Conservation (phyloP, 2,888 invertebrate genomes). For the Tetragonula carbonaria region DNA sequence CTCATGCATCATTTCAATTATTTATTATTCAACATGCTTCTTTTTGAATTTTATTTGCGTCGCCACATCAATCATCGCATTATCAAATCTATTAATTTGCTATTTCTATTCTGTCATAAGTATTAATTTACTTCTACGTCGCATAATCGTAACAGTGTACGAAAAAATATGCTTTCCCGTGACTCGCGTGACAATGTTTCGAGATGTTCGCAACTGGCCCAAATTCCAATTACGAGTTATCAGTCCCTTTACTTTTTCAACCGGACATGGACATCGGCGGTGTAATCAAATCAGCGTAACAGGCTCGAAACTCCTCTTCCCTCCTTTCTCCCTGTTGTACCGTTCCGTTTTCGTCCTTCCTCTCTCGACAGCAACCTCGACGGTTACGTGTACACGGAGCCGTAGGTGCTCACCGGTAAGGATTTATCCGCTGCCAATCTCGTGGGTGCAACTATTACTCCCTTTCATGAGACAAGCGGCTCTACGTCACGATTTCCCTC, state of each 20-base stretch:
- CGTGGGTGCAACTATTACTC: constrained; percentile 69
- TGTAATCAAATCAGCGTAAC: constrained; percentile 14
- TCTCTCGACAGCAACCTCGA: constrained; percentile 47
- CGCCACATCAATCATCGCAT: too few species aligned
- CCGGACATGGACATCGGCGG: background rate
- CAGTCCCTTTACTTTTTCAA: background rate
- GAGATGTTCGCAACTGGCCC: background rate
- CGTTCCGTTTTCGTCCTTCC: constrained; percentile 62
- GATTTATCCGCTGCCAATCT: constrained; percentile 66
- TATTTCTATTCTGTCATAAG: too few species aligned
- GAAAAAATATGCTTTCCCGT: too few species aligned
- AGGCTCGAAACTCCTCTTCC: constrained; percentile 23
- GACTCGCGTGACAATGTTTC: too few species aligned
- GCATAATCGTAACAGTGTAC: too few species aligned
- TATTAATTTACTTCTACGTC: too few species aligned
- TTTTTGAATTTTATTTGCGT: too few species aligned
- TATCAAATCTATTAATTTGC: too few species aligned
- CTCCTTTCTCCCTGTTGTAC: constrained; percentile 35
- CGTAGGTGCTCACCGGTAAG: constrained; percentile 46
- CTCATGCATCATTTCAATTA: too few species aligned
- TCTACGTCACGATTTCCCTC: constrained; percentile 75
- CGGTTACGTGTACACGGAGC: constrained; percentile 45
- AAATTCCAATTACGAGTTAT: background rate
- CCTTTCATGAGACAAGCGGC: constrained; percentile 76
- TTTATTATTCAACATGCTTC: too few species aligned